These are phyloP conservation scores for Ariopsis seemanni DNA, from an alignment of 2,113 vertebrate genomes.

Conservation along the genomic window DNA sequence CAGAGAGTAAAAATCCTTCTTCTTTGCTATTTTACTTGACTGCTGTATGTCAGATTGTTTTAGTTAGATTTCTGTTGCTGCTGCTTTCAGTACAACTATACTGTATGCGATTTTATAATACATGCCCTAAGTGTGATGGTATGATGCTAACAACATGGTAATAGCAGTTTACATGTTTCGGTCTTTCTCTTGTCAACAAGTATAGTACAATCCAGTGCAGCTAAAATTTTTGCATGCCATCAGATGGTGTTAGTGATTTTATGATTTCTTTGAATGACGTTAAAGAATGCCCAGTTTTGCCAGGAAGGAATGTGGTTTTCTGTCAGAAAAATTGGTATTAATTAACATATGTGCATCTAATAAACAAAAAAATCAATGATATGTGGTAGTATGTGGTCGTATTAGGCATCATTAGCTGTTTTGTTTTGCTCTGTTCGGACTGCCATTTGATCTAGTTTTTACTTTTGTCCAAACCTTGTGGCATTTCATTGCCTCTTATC, in stretches of 20 bases:
- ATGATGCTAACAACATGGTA: not conserved
- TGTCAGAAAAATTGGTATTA: not conserved
- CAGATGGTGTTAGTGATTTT: slow-evolving; percentile 51
- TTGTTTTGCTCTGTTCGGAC: not conserved
- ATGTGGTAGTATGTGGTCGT: slow-evolving; percentile 38
- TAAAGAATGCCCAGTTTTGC: slow-evolving; percentile 2
- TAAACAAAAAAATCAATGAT: not conserved
- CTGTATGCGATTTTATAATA: not conserved
- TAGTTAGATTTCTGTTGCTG: not conserved
- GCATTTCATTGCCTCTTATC: not conserved
- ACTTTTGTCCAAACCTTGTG: not conserved
- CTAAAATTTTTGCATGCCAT: slow-evolving; percentile 35
- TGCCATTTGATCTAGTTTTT: not conserved
- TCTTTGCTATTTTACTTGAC: not conserved
- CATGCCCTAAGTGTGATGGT: not conserved
- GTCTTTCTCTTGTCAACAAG: slow-evolving; percentile 1
- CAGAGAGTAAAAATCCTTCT: not conserved
- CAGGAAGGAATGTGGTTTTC: not conserved
- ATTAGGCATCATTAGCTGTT: not conserved
- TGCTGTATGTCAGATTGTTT: not conserved
- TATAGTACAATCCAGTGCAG: not conserved
- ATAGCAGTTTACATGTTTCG: slow-evolving; percentile 3
- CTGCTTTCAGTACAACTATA: not conserved
- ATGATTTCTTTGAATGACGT: slow-evolving; percentile 36
- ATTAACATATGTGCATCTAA: not conserved